phyloP scores from a whole-genome alignment of 2,113 vertebrate genomes.

The Pseudopodoces humilis region DNA sequence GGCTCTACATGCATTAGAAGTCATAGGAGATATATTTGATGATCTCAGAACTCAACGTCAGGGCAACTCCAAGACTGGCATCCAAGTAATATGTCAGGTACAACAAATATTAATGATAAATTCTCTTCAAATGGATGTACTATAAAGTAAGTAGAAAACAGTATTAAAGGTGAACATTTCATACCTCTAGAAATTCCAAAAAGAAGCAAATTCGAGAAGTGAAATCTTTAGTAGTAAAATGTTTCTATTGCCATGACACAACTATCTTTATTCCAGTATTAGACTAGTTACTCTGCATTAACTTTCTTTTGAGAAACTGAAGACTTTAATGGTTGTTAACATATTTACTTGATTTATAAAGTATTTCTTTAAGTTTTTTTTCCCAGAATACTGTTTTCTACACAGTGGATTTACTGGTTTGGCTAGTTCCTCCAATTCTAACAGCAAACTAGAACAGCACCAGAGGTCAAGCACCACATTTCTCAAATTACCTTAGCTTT shows the following conservation, averaged over 20 bases:
- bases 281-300: neutral
- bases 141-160: neutral
- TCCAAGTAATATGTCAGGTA: neutral
- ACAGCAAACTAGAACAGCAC: neutral
- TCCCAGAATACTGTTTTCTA: neutral
- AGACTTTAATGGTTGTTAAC: neutral
- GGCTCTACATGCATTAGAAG: neutral
- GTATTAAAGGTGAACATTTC: neutral
- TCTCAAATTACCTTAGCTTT: constrained; percentile 35
- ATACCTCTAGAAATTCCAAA: neutral
- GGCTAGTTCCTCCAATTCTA: constrained; percentile 11
- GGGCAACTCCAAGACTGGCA: neutral
- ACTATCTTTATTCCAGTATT: neutral
- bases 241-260: neutral
- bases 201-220: neutral
- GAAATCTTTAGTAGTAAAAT: neutral
- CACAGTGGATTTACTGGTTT: constrained; percentile 50
- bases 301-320: neutral
- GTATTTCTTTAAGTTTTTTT: neutral
- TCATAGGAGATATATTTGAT: neutral
- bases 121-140: neutral
- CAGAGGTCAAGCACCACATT: constrained; percentile 29
- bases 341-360: neutral
- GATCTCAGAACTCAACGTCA: neutral
- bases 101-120: neutral